Conservation (phyloP, 2,888 invertebrate species). For the Blomia tropicalis region DNA sequence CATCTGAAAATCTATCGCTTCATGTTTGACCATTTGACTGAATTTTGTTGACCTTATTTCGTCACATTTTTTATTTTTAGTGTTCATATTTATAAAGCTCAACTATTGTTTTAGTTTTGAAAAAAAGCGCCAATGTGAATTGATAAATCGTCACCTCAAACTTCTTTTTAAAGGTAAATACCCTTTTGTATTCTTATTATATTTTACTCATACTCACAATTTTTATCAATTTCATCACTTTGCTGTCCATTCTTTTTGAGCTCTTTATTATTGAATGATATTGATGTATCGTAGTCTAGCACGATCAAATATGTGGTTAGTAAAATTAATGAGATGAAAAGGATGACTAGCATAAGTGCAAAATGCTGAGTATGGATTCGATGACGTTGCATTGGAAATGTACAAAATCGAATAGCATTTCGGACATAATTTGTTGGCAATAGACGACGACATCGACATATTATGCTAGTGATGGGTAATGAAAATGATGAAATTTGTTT, state of each 20-base stretch:
- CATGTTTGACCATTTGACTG: too few relatives aligned
- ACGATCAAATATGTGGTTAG: neutral
- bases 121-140: too few relatives aligned
- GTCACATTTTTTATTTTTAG: too few relatives aligned
- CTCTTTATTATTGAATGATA: neutral
- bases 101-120: too few relatives aligned
- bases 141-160: too few relatives aligned
- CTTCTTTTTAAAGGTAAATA: too few relatives aligned
- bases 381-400: neutral
- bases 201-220: too few relatives aligned
- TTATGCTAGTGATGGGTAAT: neutral
- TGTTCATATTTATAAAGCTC: too few relatives aligned
- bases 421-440: neutral
- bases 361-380: slow-evolving; percentile 1
- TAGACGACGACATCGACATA: neutral
- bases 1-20: too few relatives aligned
- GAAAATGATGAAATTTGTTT: neutral
- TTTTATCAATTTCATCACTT: too few relatives aligned
- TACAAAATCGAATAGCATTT: neutral
- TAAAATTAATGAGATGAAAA: neutral
- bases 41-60: too few relatives aligned
- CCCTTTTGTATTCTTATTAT: too few relatives aligned
- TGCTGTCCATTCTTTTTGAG: neutral
- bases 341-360: neutral
- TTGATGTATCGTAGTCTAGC: neutral